Base-by-base conservation (phyloP, 2,797 vertebrate genomes). In the Leptatherina wallacei region DNA sequence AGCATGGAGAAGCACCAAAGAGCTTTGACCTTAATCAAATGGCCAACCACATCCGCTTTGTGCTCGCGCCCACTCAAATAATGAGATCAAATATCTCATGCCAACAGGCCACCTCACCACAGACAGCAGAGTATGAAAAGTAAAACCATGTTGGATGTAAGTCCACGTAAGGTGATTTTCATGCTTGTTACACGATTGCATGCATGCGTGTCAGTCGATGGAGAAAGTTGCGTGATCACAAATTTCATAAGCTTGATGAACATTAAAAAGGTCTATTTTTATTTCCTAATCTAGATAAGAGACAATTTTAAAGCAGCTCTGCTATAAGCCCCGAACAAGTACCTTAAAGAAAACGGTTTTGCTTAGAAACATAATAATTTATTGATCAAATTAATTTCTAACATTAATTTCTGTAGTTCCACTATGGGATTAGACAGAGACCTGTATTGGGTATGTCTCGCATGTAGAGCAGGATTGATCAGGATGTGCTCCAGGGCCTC, bases 1-100 rank as follows among this genome's bases (percentile, higher is more conserved):
- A 61, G 77, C 76, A 61, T 9, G 1, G 71, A 75, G 63, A 55
- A 71, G 73, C 36, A 35, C 18, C 24, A 72, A 79, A 89, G 82
- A 81, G 80, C 70, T 91, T 81, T 92, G 88, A 93, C 91, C 93
- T 92, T 88, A 86, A 90, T 91, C 86, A 89, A 89, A 83, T 20
- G 42, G 74, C 57, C 55, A 69, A 86, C 85, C 82, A 79, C 77
- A 73, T 81, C 71, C 49, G 35, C 76, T 89, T 87, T 88, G 87
- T 89, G 74, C 78, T 59, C 29, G 52, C 73, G 40, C 81, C 79
- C 81, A 57, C 82, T 87, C 82, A 76, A 70, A 83, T 84, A 82
- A 88, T 84, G 75, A 69, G 62, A 64, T 69, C 76, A 80, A 84
- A 87, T 71, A 68, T 57, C 73, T 70, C 76, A 24, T 59, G 69